These are phyloP conservation scores for Drosophila tsacasi DNA, from an alignment of 1,140 invertebrate genomes.

Conservation along the genomic window DNA sequence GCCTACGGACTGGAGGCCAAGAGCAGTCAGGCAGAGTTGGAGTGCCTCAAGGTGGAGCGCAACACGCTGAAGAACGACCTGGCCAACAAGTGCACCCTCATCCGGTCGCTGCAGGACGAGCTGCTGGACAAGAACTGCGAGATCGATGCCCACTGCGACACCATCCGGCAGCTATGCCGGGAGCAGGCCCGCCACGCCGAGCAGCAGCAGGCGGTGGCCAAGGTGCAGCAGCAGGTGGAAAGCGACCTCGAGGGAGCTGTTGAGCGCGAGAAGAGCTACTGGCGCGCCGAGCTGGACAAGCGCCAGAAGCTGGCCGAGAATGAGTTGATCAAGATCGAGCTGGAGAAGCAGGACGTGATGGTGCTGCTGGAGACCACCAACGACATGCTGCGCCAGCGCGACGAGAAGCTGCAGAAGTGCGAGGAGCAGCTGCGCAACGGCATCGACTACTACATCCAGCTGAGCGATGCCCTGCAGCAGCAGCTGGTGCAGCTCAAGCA, in stretches of 20 bases:
- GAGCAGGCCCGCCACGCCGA: constrained; percentile 80
- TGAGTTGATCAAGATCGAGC: constrained; percentile 86
- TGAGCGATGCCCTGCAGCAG: constrained; percentile 76
- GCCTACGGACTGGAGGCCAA: constrained; percentile 74
- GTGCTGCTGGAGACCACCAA: constrained; percentile 81
- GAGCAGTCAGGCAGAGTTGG: constrained; percentile 71
- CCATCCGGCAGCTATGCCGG: constrained; percentile 78
- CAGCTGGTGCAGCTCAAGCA: constrained; percentile 81
- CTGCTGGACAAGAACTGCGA: constrained; percentile 83
- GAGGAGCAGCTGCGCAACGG: constrained; percentile 81
- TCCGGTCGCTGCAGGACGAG: constrained; percentile 81
- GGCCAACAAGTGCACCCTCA: constrained; percentile 80
- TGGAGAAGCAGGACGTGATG: constrained; percentile 86
- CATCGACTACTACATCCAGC: constrained; percentile 81
- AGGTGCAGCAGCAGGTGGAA: constrained; percentile 85
- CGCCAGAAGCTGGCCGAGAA: constrained; percentile 86
- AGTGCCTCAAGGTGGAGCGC: constrained; percentile 79
- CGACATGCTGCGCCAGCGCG: constrained; percentile 79
- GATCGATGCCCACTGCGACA: constrained; percentile 77
- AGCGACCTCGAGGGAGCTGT: constrained; percentile 79
- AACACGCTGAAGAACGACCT: constrained; percentile 84
- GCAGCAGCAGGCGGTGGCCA: constrained; percentile 85
- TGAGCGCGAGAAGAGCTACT: constrained; percentile 85
- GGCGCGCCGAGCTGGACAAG: constrained; percentile 86
- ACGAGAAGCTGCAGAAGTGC: constrained; percentile 84